Base-by-base conservation (phyloP, 2,113 vertebrate genomes). In the Larimichthys polyactis region DNA sequence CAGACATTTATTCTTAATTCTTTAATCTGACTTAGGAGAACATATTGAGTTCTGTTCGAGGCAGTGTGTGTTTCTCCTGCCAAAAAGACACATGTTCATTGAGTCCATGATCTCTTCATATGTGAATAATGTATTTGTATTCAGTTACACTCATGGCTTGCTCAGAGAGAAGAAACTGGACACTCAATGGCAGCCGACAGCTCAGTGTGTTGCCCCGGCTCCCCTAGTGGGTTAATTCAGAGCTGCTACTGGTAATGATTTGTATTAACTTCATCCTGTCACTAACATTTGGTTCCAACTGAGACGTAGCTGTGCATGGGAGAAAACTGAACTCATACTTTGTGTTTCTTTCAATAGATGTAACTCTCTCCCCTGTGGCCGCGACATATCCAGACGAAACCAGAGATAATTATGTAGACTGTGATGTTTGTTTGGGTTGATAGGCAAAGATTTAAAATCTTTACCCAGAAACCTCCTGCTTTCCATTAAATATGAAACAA, bases 401-500 rank as follows among this genome's bases (percentile, higher is more conserved):
- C 58, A 43, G 55, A 79, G 65, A 79, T 71, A 24, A 75, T 82
- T 75, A 46, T 60, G 8, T 44, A 4, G 43, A 36, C 32, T 24
- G 12, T 24, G n/a, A 16, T 4, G 19, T 65, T 22, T 52, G 32
- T 73, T 65, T 70, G 32, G 62, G 22, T 43, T 72, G 24, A 27
- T 27, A 27, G 24, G 29, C 7, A 66, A 60, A 72, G 43, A 57
- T n/a, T 20, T 0, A 14, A 55, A 77, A 66, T 66, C 51, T 59
- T 59, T 29, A 16, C 44, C 24, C 55, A 22, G 24, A 64, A 69
- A 71, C 11, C 43, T 48, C 22, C 58, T 29, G 51, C 1, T 67
- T 66, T 68, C 54, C 14, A 3, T 49, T 64, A 44, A 86, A 73
- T 27, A 59, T 27, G 6, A 78, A 68, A 68, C 44, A 81, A 81